These are phyloP conservation scores for Nycteola revayana DNA, from an alignment of 2,888 invertebrate species.

Conservation along the genomic window DNA sequence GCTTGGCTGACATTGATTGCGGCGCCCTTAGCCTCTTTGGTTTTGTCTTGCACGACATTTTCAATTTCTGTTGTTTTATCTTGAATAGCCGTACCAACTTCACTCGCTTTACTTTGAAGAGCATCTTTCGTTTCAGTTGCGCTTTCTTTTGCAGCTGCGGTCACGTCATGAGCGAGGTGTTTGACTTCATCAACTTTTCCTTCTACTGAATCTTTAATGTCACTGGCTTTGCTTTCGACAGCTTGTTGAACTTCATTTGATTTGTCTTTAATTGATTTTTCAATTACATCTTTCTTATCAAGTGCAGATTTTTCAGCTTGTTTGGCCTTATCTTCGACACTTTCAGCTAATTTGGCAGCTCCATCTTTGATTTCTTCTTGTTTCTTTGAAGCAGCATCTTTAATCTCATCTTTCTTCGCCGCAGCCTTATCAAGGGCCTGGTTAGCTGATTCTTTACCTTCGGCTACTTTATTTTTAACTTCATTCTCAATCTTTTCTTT, in stretches of 20 bases:
- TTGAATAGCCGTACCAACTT: constrained; percentile 34
- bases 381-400: constrained; percentile 48
- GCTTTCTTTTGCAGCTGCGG: constrained; percentile 30
- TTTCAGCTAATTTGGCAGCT: constrained; percentile 38
- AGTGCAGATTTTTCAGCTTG: constrained; percentile 42
- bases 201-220: constrained; percentile 40
- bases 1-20: constrained; percentile 36
- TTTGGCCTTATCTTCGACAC: constrained; percentile 41
- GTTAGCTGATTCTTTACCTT: constrained; percentile 63
- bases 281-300: constrained; percentile 41
- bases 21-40: constrained; percentile 40
- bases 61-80: constrained; percentile 35
- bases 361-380: constrained; percentile 47
- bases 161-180: constrained; percentile 32
- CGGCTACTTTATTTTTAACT: constrained; percentile 58
- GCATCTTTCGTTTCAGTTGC: constrained; percentile 27
- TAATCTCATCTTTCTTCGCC: constrained; percentile 56
- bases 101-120: constrained; percentile 30
- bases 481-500: constrained; percentile 73
- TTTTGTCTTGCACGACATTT: constrained; percentile 35
- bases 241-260: constrained; percentile 37
- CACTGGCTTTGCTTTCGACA: constrained; percentile 32
- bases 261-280: constrained; percentile 42
- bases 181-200: constrained; percentile 44
- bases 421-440: constrained; percentile 55